Base-by-base conservation (phyloP, 2,797 vertebrate genomes). In the Urophycis tenuis region DNA sequence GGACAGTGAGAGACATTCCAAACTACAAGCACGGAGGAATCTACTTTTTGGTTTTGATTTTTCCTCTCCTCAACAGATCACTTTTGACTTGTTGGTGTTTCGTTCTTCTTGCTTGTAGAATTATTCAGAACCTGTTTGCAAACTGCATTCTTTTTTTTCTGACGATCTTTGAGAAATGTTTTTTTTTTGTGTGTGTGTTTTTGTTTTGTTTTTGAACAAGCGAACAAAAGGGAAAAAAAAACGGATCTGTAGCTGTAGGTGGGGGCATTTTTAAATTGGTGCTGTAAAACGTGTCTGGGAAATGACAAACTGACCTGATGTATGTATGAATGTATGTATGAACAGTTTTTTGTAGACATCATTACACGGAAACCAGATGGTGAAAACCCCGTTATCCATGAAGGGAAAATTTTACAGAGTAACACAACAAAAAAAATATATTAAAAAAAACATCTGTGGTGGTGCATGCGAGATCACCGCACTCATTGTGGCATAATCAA, bases 341-440 rank as follows among this genome's bases (percentile, higher is more conserved):
- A 90, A 88, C 95, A 91, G 92, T 93, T 92, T 82, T 93, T 92
- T 92, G 94, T 95, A 95, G 96, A 95, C 95, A 96, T 95, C 96
- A 95, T 94, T 95, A 96, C 96, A 96, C 94, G 95, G 95, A 95
- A 96, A 96, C 95, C 93, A 91, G 93, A 95, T 93, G 94, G 96
- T 97, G 95, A 93, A 93, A 94, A 91, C 95, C 94, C 95, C 94
- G 93, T 90, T 84, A 81, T 89, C 87, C 87, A 88, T 85, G 85
- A 90, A 87, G 86, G 85, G 83, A 88, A 85, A 88, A 85, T 83
- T 88, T 88, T 49, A 83, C 81, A 70, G 78, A 87, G 80, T 80
- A 29, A 73, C 25, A 39, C 31, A 70, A n/a, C n/a, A n/a, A n/a
- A 31, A 31, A 71, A 31, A 71, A 71, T 71, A 71, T 71, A 86